Conservation (phyloP, 2,113 vertebrate genomes). For the Tychaedon coryphoeus region DNA sequence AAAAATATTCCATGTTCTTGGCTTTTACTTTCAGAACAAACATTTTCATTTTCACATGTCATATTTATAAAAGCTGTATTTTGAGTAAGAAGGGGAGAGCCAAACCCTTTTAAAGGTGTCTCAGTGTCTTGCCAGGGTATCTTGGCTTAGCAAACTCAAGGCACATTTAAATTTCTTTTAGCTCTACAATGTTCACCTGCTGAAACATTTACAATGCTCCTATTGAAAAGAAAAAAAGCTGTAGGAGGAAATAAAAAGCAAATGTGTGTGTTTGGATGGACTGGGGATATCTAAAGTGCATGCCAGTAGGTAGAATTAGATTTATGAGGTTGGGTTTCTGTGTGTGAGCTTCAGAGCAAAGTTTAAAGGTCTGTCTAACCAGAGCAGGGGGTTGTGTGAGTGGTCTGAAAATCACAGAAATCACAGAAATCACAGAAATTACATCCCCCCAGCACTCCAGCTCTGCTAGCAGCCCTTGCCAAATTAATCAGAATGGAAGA, state of each 20-base stretch:
- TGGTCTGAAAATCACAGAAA: not conserved
- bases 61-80: constrained; percentile 49
- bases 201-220: constrained; percentile 22
- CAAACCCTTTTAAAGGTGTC: constrained; percentile 5
- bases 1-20: constrained; percentile 32
- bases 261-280: constrained; percentile 3
- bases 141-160: constrained; percentile 1
- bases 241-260: constrained; percentile 12
- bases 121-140: not conserved
- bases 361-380: not conserved
- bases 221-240: not conserved
- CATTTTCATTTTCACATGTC: constrained; percentile 62
- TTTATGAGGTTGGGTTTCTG: not conserved
- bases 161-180: not conserved
- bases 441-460: not conserved
- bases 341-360: not conserved
- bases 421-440: not conserved
- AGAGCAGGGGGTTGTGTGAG: not conserved
- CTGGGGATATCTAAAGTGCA: not conserved
- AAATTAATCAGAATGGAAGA: not conserved
- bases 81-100: not conserved
- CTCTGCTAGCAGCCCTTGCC: not conserved
- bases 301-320: not conserved
- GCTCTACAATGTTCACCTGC: not conserved
- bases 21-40: constrained; percentile 50